Evolutionary conservation across 2,113 vertebrate genomes (phyloP), one percentile per base, ranked within the genome.

Genomic region (Ondatra zibethicus): DNA sequence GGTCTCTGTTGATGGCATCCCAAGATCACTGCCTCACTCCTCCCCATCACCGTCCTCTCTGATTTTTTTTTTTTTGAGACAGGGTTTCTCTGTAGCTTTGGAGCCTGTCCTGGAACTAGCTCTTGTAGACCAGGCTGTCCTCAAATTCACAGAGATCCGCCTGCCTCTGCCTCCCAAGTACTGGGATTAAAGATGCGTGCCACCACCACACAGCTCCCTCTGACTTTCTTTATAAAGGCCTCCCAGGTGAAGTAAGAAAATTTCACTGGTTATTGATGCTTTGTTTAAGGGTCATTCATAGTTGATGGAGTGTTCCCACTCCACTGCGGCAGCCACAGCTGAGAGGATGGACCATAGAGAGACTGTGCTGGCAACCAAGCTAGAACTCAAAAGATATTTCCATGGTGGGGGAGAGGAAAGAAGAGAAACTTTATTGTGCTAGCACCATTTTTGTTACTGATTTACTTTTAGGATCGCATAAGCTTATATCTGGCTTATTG

Each of bases 241-340:
- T 36, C 63, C 21, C 47, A 77, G 0, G n/a, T 5, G 16, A 89
- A 80, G 9, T 93, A 72, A 91, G 80, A 90, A 95, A 92, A 90
- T 88, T 42, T 78, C 7, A 2, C 70, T 27, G 25, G 65, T 39
- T 85, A 17, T 31, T 92, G 70, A 14, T 82, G n/a, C 11, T 61
- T 87, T 66, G 77, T 87, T 89, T 78, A 91, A 17, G 68, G 87
- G 89, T 77, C 42, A 90, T n/a, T 94, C 50, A 76, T 36, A 91
- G 33, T 80, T 77, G 10, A 68, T 39, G 55, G 23, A 86, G 50
- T 80, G 73, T 45, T 92, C 45, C 33, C 45, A 45, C 78, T 70
- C 7, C 39, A 23, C n/a, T n/a, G 65, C 31, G 36, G 21, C 21
- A n/a, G 72, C 31, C 31, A 50, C 91, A 81, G 29, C 93, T 50